These are phyloP conservation scores for Drosophila leonis DNA, from an alignment of 2,888 invertebrate genomes.

Conservation along the genomic window DNA sequence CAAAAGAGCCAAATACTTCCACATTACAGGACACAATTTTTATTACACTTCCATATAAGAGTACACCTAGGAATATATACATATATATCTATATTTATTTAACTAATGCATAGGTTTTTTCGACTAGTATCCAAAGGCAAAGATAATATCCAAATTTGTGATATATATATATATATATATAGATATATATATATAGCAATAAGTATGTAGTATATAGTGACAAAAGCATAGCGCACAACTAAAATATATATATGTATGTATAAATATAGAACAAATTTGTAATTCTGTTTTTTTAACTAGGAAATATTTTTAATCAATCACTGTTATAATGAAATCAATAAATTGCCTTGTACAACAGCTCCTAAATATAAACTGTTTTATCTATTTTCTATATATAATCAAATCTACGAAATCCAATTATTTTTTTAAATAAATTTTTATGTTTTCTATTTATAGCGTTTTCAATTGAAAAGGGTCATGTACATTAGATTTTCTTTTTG, in stretches of 20 bases:
- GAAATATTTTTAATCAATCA: conserved; percentile 40
- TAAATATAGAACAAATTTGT: conserved; percentile 46
- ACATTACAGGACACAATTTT: conserved; percentile 64
- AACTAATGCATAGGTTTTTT: conserved; percentile 63
- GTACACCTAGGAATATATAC: conserved; percentile 43
- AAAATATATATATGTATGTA: too few species aligned
- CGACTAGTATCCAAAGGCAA: conserved; percentile 45
- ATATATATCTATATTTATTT: conserved; percentile 24
- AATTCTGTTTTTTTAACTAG: conserved; percentile 26
- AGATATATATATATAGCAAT: conserved; percentile 31
- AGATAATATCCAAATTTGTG: conserved; percentile 63
- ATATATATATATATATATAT: conserved; percentile 51
- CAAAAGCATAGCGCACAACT: conserved; percentile 71
- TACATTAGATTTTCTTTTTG: conserved; percentile 8
- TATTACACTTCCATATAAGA: conserved; percentile 33
- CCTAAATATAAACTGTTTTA: neutral
- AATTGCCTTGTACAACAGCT: conserved; percentile 14
- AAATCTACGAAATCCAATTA: neutral
- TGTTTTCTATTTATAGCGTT: conserved; percentile 6
- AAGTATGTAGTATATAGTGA: conserved; percentile 36
- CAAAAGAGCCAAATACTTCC: conserved; percentile 63
- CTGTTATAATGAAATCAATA: conserved; percentile 13
- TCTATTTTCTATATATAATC: neutral
- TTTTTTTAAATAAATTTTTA: neutral
- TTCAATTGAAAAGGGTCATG: conserved; percentile 2